Percentiles rank a stretch among this genome's conserved stretches.
phyloP scores from a whole-genome alignment of 2,888 invertebrate genomes.

The Heliconius erato region DNA sequence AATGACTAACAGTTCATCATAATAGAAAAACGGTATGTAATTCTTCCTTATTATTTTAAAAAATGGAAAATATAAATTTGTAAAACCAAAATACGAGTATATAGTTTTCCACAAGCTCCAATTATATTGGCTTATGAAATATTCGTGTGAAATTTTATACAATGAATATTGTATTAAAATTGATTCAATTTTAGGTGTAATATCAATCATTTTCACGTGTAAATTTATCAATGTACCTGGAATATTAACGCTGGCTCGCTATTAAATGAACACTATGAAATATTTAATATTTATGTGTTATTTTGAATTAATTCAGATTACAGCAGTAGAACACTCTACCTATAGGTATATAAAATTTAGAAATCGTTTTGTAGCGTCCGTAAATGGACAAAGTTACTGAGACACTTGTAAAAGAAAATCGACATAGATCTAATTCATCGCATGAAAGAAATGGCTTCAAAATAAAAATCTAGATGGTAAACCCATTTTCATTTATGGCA shows the following conservation, averaged over 20 bases:
- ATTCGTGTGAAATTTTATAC: too few relatives aligned
- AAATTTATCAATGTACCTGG: not conserved
- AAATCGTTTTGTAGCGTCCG: not conserved
- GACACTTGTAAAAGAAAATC: not conserved
- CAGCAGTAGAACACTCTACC: too few relatives aligned
- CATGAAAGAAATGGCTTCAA: not conserved
- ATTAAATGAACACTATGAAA: not conserved
- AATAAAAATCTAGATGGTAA: conserved; percentile 19
- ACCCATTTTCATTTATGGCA: conserved; percentile 60
- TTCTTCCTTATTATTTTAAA: too few relatives aligned
- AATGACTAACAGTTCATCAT: too few relatives aligned
- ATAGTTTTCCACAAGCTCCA: too few relatives aligned
- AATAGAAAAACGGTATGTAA: too few relatives aligned
- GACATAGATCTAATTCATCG: not conserved
- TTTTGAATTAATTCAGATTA: not conserved
- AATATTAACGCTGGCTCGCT: not conserved
- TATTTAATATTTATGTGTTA: not conserved
- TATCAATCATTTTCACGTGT: not conserved
- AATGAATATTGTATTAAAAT: too few relatives aligned
- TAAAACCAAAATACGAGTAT: too few relatives aligned
- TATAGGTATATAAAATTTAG: not conserved
- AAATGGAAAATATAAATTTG: too few relatives aligned
- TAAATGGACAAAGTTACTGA: not conserved
- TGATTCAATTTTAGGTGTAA: too few relatives aligned
- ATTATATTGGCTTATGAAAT: too few relatives aligned